phyloP scores from a whole-genome alignment of 2,797 vertebrate genomes.

The Notolabrus celidotus region DNA sequence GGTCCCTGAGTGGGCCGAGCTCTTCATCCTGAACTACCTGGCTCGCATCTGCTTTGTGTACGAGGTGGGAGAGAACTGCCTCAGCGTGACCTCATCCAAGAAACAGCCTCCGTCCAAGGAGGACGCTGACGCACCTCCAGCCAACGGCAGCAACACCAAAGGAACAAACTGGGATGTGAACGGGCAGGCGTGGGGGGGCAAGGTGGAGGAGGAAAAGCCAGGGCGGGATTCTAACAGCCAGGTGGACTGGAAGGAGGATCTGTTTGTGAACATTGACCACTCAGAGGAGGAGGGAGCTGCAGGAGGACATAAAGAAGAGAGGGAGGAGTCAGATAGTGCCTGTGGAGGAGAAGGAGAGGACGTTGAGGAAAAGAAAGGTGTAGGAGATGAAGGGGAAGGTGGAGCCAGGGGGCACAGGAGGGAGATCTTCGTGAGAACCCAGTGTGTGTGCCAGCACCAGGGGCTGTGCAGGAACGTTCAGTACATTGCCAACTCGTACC shows the following conservation, averaged over 20 bases:
- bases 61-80: constrained; percentile 87
- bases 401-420: constrained; percentile 17
- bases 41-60: constrained; percentile 88
- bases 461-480: constrained; percentile 82
- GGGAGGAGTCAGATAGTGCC: background rate
- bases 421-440: constrained; percentile 49
- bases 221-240: constrained; percentile 23
- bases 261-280: constrained; percentile 51
- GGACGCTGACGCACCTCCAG: constrained; percentile 20
- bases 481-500: constrained; percentile 87
- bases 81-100: constrained; percentile 22
- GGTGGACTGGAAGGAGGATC: constrained; percentile 61
- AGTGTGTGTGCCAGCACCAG: constrained; percentile 85
- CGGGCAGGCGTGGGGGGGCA: constrained; percentile 46
- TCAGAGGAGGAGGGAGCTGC: constrained; percentile 45
- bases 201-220: constrained; percentile 10
- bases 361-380: constrained; percentile 17
- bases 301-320: background rate
- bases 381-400: constrained; percentile 6
- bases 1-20: constrained; percentile 88
- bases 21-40: constrained; percentile 86
- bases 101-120: background rate
- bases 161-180: constrained; percentile 55
- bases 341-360: background rate
- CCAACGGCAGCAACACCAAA: constrained; percentile 10